Base-by-base conservation (phyloP, 2,888 invertebrate species). In the Keiferia lycopersicella region DNA sequence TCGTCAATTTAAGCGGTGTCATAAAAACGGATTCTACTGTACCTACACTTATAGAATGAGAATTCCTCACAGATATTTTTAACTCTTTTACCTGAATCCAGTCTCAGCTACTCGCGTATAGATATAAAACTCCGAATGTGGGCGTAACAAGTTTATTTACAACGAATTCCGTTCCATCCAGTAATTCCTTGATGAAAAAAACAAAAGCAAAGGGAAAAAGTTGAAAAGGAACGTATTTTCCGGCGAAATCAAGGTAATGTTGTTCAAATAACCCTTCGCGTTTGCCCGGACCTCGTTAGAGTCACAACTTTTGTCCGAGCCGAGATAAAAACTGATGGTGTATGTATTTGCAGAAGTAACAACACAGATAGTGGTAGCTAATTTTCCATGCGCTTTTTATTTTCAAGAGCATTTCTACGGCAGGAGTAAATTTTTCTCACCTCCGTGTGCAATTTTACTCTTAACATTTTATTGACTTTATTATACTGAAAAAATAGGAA, bases 191-290 rank as follows among this genome's bases (percentile, higher is more conserved):
- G 69, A 69, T 69, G 69, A 68, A 64, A 69, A 45, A 69, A 63
- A 65, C 66, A 68, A 70, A 68, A 70, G 71, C 41, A 53, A 45
- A 70, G 68, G 65, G 65, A 68, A 71, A 71, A 73, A 73, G 73
- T 70, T 68, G 68, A 71, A 39, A 66, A 16, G 51, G 16, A 51
- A 14, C 76, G 76, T 74, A 75, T 74, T 75, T 72, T 67, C 72
- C 71, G 69, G 67, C 68, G 71, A 77, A 82, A 81, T 82, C 81
- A 82, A 78, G 74, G 76, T 75, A 80, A 79, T 80, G 77, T 78
- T 80, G 80, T 77, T 66, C 78, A 82, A 82, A 82, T 73, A 82
- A 82, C 81, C 82, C 80, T 82, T 81, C 73, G 56, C 56, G 71
- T 65, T 67, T 20, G 71, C 65, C 68, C 64, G 65, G 62, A 68